Evolutionary conservation across 2,888 invertebrate species (phyloP).

Genomic region (Eurois occulta): DNA sequence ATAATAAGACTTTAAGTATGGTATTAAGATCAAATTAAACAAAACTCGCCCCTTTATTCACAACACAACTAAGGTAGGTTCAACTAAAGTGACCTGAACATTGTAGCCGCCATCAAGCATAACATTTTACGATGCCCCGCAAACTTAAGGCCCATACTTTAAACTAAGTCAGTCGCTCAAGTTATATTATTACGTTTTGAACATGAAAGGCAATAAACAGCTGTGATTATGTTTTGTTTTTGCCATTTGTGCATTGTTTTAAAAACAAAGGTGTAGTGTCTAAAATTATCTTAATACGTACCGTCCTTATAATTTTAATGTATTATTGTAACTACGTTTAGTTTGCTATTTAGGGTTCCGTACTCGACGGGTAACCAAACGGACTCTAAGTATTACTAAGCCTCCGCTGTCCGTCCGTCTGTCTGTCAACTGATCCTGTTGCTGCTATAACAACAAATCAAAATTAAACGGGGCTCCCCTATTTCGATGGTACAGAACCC

Average conservation of each 20-base stretch:
- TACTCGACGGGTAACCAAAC: no score
- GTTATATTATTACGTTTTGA: slow-evolving; percentile 38
- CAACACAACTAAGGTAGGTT: background rate
- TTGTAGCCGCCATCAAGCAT: slow-evolving; percentile 65
- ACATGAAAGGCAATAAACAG: slow-evolving; percentile 24
- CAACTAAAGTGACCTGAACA: slow-evolving; percentile 34
- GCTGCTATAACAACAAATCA: no score
- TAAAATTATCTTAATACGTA: background rate
- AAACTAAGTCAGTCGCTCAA: slow-evolving; percentile 37
- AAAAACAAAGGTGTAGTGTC: background rate
- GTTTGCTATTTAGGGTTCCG: no score
- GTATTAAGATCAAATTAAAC: no score
- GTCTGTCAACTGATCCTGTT: no score
- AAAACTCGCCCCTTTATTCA: background rate
- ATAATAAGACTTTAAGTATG: background rate
- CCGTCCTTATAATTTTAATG: background rate
- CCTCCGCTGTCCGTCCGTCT: no score
- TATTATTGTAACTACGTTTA: no score
- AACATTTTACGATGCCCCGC: slow-evolving; percentile 62
- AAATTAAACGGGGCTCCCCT: no score
- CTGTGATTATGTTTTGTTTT: slow-evolving; percentile 36
- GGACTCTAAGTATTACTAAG: no score
- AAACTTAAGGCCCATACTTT: slow-evolving; percentile 37
- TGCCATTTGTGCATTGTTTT: background rate
- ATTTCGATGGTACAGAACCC: no score